Conservation (phyloP, 2,797 vertebrate species). For the Semaprochilodus insignis region DNA sequence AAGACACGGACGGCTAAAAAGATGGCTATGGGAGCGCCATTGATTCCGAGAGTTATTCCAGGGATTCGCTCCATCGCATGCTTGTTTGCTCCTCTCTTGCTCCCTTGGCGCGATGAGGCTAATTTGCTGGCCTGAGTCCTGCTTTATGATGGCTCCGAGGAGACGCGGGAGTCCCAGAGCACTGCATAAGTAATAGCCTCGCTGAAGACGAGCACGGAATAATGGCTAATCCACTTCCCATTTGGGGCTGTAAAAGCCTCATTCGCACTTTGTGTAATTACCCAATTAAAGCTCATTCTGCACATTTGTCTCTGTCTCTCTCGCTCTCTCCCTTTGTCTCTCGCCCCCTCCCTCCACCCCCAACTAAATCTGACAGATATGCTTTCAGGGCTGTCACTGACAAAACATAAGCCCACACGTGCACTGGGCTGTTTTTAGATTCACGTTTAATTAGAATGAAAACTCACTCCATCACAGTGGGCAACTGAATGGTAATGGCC, state of each 20-base stretch:
- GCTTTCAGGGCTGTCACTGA: slow-evolving; percentile 29
- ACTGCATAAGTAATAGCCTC: slow-evolving; percentile 72
- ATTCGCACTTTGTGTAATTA: slow-evolving; percentile 73
- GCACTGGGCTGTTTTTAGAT: slow-evolving; percentile 37
- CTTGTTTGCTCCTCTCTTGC: slow-evolving; percentile 49
- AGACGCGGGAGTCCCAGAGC: slow-evolving; percentile 56
- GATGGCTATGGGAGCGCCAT: slow-evolving; percentile 21
- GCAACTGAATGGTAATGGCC: not conserved
- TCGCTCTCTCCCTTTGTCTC: slow-evolving; percentile 19
- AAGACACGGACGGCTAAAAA: not conserved
- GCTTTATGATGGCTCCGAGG: slow-evolving; percentile 26
- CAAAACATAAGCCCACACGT: slow-evolving; percentile 17
- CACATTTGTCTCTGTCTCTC: slow-evolving; percentile 65
- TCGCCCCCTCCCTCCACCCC: slow-evolving; percentile 44
- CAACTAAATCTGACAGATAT: slow-evolving; percentile 20
- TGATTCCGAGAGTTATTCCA: slow-evolving; percentile 13
- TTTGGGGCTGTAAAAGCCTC: slow-evolving; percentile 71
- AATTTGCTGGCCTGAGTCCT: slow-evolving; percentile 69
- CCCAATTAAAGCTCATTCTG: slow-evolving; percentile 72
- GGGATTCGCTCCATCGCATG: slow-evolving; percentile 36
- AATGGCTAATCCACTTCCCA: slow-evolving; percentile 74
- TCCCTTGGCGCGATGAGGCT: slow-evolving; percentile 65
- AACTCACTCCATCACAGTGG: slow-evolving; percentile 11
- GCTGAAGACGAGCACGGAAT: slow-evolving; percentile 69
- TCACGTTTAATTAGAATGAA: slow-evolving; percentile 44